A percentile compares a stretch with the other conserved stretches of the same genome.
Conservation (phyloP, 2,888 invertebrate genomes). For the Platycnemis pennipes region DNA sequence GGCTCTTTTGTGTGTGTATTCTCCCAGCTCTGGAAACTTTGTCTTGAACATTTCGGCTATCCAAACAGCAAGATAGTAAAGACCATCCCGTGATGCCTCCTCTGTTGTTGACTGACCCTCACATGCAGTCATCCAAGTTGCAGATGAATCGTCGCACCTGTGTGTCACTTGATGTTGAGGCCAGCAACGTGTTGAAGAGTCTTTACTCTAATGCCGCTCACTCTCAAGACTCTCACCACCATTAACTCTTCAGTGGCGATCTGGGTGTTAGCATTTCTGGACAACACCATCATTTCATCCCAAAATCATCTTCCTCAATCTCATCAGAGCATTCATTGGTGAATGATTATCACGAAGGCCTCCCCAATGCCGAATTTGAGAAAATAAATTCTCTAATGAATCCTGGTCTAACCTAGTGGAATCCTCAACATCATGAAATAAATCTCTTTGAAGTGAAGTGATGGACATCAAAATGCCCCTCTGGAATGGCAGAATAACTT, state of each 20-base stretch:
- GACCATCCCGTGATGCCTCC: background rate
- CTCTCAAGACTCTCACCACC: background rate
- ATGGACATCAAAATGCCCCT: background rate
- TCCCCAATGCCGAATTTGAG: background rate
- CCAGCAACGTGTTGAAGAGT: no score
- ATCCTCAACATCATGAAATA: background rate
- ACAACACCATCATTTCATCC: constrained; percentile 20
- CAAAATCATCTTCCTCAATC: background rate
- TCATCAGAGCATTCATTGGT: constrained; percentile 28
- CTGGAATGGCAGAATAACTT: background rate
- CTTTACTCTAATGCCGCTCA: background rate
- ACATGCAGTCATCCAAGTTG: accelerated
- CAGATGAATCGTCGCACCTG: background rate
- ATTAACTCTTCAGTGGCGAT: background rate
- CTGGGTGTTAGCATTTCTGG: background rate
- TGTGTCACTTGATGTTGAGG: background rate
- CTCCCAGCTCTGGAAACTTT: background rate
- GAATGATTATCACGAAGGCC: background rate
- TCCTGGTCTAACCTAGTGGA: background rate
- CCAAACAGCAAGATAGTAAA: background rate
- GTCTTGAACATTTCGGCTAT: background rate
- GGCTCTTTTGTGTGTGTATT: no score
- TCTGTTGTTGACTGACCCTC: no score
- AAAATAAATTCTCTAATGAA: background rate
- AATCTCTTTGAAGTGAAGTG: background rate